A percentile compares a stretch with the other conserved stretches of the same genome.
These are phyloP conservation scores for Megamerina dolium DNA, from an alignment of 2,888 invertebrate genomes.

Conservation along the genomic window DNA sequence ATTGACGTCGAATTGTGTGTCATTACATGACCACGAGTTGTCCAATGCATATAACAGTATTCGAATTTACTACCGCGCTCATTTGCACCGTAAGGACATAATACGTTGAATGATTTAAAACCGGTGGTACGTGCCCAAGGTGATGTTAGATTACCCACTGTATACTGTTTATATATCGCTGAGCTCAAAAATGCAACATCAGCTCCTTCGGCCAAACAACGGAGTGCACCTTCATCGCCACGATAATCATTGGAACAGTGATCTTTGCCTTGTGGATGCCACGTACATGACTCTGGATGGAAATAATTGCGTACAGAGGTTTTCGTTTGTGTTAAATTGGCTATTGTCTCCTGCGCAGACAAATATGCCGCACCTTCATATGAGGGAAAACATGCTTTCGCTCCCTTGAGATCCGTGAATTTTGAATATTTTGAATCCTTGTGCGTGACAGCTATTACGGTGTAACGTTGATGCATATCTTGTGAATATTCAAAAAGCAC, in stretches of 20 bases:
- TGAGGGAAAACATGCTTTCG: constrained; percentile 74
- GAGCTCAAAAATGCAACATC: constrained; percentile 76
- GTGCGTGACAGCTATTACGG: constrained; percentile 62
- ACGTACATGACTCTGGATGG: constrained; percentile 64
- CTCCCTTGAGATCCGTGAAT: constrained; percentile 62
- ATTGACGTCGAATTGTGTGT: constrained; percentile 52
- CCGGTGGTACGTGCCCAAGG: constrained; percentile 46
- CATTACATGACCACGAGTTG: constrained; percentile 63
- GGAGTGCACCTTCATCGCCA: constrained; percentile 60
- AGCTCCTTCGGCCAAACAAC: constrained; percentile 62
- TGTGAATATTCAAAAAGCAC: constrained; percentile 40
- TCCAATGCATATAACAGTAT: constrained; percentile 63
- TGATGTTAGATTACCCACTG: constrained; percentile 52
- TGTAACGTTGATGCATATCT: constrained; percentile 44
- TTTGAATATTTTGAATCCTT: constrained; percentile 53
- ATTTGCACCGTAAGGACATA: constrained; percentile 54
- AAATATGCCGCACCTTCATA: constrained; percentile 69
- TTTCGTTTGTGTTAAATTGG: constrained; percentile 42
- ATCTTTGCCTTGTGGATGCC: constrained; percentile 40
- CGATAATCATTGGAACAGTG: constrained; percentile 45
- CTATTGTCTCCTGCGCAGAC: constrained; percentile 52
- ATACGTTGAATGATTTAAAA: constrained; percentile 51
- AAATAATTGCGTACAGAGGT: constrained; percentile 50
- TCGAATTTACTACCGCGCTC: constrained; percentile 38
- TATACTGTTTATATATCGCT: constrained; percentile 56